Evolutionary conservation across 2,113 vertebrate species (phyloP).

Genomic region (Siphamia tubifer): DNA sequence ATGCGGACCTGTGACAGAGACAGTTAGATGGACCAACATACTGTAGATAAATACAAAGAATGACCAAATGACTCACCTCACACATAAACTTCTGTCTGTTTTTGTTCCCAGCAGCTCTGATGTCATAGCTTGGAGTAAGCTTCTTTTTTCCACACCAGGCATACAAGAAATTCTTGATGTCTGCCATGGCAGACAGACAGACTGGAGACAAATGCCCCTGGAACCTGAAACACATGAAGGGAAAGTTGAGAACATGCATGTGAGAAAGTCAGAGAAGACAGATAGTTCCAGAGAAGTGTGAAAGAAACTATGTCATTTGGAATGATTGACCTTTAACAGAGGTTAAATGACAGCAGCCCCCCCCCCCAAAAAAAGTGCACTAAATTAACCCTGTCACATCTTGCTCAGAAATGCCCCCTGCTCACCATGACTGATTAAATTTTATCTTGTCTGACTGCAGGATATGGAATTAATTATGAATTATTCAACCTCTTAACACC

Average conservation of each 20-base stretch:
- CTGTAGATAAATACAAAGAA: background rate
- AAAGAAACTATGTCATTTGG: no score
- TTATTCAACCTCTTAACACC: no score
- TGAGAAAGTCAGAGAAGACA: no score
- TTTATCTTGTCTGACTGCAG: no score
- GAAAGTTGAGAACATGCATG: background rate
- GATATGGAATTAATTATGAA: no score
- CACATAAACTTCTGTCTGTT: constrained; percentile 93
- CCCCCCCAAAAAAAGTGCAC: no score
- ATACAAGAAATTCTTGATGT: constrained; percentile 95
- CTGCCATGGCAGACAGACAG: constrained; percentile 80
- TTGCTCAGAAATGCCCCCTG: no score
- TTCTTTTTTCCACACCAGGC: constrained; percentile 96
- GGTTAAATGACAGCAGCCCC: no score
- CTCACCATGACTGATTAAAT: no score
- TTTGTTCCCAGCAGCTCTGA: constrained; percentile 89
- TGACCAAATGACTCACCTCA: constrained; percentile 78
- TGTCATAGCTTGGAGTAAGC: constrained; percentile 88
- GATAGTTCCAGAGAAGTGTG: background rate
- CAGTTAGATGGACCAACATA: background rate
- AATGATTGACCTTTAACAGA: no score
- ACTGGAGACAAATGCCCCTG: no score
- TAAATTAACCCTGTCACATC: no score
- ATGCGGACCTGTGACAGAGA: constrained; percentile 84
- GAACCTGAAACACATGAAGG: background rate